Evolutionary conservation across 2,797 vertebrate species (phyloP).

Genomic region (Danionella dracula): DNA sequence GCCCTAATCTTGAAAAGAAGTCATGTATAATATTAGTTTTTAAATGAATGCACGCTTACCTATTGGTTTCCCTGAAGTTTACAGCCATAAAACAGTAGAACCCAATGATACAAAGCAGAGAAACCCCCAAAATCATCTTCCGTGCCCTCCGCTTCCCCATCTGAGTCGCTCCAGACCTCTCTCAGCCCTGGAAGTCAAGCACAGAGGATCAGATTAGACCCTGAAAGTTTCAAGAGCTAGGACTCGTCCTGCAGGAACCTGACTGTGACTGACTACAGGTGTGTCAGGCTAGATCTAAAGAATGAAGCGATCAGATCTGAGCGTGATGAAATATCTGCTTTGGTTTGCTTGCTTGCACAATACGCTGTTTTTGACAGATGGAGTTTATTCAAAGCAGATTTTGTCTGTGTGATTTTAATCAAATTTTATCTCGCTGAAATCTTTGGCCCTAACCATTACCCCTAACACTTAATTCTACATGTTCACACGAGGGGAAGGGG

Average conservation of each 20-base stretch:
- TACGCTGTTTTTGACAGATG: no score
- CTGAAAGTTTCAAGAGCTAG: not conserved
- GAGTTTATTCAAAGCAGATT: no score
- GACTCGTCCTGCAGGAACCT: not conserved
- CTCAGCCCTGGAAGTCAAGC: not conserved
- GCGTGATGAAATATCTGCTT: no score
- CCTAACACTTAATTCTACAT: no score
- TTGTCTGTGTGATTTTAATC: no score
- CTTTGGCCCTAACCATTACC: no score
- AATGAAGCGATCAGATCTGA: no score
- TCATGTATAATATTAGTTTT: no score
- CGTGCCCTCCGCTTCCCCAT: slow-evolving; percentile 55
- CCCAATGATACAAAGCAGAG: slow-evolving; percentile 77
- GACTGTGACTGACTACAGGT: not conserved
- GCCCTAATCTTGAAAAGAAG: no score
- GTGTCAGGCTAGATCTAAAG: not conserved
- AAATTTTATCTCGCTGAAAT: no score
- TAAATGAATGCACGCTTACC: slow-evolving; percentile 58
- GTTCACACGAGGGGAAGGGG: no score
- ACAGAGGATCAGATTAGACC: not conserved
- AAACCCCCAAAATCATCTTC: slow-evolving; percentile 69
- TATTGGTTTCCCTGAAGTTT: slow-evolving; percentile 52
- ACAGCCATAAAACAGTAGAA: slow-evolving; percentile 71
- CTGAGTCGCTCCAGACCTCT: not conserved
- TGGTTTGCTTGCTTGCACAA: no score